Evolutionary conservation across 2,888 invertebrate species (phyloP).

Genomic region (Parelbella ahira): DNA sequence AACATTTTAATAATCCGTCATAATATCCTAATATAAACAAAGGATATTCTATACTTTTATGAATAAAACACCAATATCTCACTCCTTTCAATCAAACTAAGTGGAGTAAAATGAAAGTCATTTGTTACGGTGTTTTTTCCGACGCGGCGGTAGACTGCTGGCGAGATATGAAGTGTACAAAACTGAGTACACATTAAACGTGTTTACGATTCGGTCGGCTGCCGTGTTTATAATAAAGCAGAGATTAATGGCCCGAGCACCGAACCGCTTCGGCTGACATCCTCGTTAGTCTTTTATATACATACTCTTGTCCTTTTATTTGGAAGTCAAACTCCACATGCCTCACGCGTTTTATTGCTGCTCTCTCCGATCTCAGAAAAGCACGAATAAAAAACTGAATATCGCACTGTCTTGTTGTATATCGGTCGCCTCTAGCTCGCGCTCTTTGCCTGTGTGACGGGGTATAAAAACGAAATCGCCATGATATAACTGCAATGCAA

Average conservation of each 20-base stretch:
- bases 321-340: conserved; percentile 52
- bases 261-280: conserved; percentile 51
- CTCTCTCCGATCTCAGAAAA: conserved; percentile 37
- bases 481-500: too few species aligned
- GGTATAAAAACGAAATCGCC: too few species aligned
- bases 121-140: conserved; percentile 20
- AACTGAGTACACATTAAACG: conserved; percentile 49
- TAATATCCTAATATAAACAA: too few species aligned
- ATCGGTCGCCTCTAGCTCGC: background rate
- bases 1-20: too few species aligned
- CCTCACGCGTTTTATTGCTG: conserved; percentile 58
- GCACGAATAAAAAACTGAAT: conserved; percentile 14
- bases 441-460: too few species aligned
- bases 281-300: conserved; percentile 61
- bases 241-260: conserved; percentile 62
- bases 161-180: conserved; percentile 36
- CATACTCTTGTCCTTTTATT: conserved; percentile 58
- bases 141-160: conserved; percentile 14
- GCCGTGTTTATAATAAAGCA: conserved; percentile 72
- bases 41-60: too few species aligned
- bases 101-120: conserved; percentile 16
- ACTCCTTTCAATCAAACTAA: conserved; percentile 17
- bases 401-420: conserved; percentile 1
- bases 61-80: conserved; percentile 5
- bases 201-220: conserved; percentile 70